These are phyloP conservation scores for Drosophila nr. fundita DNA, from an alignment of 2,888 invertebrate genomes.

Conservation along the genomic window DNA sequence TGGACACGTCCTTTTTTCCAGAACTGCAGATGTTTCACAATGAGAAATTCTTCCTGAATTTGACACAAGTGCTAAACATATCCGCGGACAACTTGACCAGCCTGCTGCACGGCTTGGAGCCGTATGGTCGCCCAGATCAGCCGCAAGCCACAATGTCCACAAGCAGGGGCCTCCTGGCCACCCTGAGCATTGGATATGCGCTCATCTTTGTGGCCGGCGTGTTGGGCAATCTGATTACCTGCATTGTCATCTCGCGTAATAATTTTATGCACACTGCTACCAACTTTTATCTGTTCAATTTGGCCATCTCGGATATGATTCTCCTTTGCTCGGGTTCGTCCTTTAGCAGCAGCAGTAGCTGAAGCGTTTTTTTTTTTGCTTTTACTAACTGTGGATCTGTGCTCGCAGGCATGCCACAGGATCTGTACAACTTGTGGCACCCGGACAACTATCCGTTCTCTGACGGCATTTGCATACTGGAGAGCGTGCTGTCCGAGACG, in stretches of 20 bases:
- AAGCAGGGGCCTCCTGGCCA: constrained; percentile 71
- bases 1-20: constrained; percentile 38
- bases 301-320: constrained; percentile 93
- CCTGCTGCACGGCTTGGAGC: constrained; percentile 60
- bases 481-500: constrained; percentile 92
- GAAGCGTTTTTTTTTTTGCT: not conserved
- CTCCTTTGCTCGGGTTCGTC: constrained; percentile 89
- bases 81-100: constrained; percentile 81
- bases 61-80: constrained; percentile 83
- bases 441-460: constrained; percentile 91
- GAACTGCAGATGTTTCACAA: constrained; percentile 71
- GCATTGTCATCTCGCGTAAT: constrained; percentile 92
- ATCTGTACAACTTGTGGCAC: constrained; percentile 91
- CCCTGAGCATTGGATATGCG: constrained; percentile 90
- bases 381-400: not conserved
- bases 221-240: constrained; percentile 93
- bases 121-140: constrained; percentile 42
- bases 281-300: constrained; percentile 93
- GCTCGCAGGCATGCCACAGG: constrained; percentile 90
- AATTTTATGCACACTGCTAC: constrained; percentile 93
- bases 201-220: constrained; percentile 88
- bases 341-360: not conserved
- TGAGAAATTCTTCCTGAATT: constrained; percentile 82
- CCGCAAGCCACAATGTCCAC: constrained; percentile 38
- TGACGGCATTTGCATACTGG: constrained; percentile 90